Conservation (phyloP, 2,888 invertebrate species). For the Vanessa cardui region DNA sequence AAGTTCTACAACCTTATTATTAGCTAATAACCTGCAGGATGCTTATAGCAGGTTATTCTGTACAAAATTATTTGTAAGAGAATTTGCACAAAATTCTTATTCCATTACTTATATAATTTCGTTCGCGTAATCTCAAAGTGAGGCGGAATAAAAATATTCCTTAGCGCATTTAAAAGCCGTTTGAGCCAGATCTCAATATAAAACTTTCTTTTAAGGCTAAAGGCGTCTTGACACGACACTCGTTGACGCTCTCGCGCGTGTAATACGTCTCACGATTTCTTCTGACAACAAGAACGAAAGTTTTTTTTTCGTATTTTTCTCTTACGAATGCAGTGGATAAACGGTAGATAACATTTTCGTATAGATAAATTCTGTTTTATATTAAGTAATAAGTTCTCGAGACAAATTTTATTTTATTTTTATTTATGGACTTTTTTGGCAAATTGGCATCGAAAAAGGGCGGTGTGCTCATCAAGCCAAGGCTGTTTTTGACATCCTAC, state of each 20-base stretch:
- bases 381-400: not conserved
- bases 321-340: slow-evolving; percentile 5
- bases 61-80: no score
- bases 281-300: slow-evolving; percentile 6
- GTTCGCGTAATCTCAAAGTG: slow-evolving; percentile 5
- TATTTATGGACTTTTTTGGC: no score
- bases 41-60: no score
- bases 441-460: no score
- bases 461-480: no score
- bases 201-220: slow-evolving; percentile 12
- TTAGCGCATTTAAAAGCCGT: slow-evolving; percentile 4
- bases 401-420: no score
- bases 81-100: not conserved
- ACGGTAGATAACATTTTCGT: slow-evolving; percentile 3
- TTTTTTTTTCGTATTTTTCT: slow-evolving; percentile 7
- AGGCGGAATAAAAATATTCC: slow-evolving; percentile 8
- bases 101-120: not conserved
- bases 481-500: no score
- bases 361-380: not conserved
- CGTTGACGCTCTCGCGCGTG: slow-evolving; percentile 16
- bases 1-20: no score
- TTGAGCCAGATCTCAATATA: slow-evolving; percentile 11
- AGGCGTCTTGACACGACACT: slow-evolving; percentile 15
- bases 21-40: no score
- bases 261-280: slow-evolving; percentile 20